Percentiles rank a stretch among this genome's conserved stretches.
Evolutionary conservation across 2,797 vertebrate genomes (phyloP).

Genomic region (Galago senegalensis): DNA sequence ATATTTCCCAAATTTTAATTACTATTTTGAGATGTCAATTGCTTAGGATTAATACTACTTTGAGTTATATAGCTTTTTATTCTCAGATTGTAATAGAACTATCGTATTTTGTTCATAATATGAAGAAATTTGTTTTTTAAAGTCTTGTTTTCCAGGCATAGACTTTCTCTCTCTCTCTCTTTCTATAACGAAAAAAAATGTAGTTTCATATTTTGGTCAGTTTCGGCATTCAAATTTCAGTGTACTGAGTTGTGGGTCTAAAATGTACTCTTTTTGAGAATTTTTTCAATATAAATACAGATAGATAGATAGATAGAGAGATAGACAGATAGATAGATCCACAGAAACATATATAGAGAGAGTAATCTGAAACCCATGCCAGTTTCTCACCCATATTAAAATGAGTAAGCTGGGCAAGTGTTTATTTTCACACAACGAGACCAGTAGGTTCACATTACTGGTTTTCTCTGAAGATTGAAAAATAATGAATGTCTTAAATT

Average conservation of each 20-base stretch:
- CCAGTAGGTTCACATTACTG: not conserved
- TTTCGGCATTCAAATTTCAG: not conserved
- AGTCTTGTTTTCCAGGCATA: not conserved
- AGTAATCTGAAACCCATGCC: not conserved
- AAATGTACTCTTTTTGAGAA: not conserved
- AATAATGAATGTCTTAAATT: not conserved
- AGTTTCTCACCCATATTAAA: not conserved
- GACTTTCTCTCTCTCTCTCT: not conserved
- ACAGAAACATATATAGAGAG: not conserved
- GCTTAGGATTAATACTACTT: slow-evolving; percentile 19
- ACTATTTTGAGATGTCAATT: not conserved
- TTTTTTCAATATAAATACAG: not conserved
- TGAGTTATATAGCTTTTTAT: slow-evolving; percentile 1
- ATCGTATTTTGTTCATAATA: slow-evolving; percentile 27
- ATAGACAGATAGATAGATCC: not conserved
- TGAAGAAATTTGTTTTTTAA: not conserved
- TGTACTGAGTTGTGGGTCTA: not conserved
- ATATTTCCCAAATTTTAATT: not conserved
- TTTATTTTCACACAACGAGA: not conserved
- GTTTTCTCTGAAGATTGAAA: not conserved
- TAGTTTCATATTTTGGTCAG: not conserved
- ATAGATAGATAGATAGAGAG: not conserved
- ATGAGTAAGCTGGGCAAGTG: not conserved
- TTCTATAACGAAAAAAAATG: not conserved
- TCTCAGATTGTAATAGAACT: not conserved